Evolutionary conservation across 2,113 vertebrate genomes (phyloP), one percentile per base, ranked within the genome.

Genomic region (Empidonax traillii): DNA sequence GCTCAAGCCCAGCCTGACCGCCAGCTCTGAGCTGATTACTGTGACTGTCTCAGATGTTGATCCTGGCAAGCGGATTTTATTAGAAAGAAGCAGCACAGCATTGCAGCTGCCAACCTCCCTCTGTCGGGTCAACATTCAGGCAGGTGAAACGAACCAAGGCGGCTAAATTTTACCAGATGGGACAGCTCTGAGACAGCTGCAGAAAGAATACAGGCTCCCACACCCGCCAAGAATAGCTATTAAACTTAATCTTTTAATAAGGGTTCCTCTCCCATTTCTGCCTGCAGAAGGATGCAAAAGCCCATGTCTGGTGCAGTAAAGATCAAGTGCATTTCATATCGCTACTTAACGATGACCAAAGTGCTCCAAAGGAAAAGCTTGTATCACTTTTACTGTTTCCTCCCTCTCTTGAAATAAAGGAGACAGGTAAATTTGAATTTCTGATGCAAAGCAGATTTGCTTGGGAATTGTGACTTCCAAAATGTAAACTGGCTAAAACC

Each of bases 181-280:
- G 93, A 88, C 87, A 88, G 75, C 83, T 88, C 90, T 58, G 68
- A 96, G 91, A 90, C 93, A 94, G 93, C 89, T 96, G 95, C 78
- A 91, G 93, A 93, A 95, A 88, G 93, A 95, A 96, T 83, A 93
- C 47, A 63, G 58, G 46, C 85, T 93, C 24, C 44, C 3, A 3
- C 37, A 51, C 28, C 89, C 1, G 46, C 88, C 93, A 96, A 96
- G 92, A 96, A 85, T 65, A 96, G 88, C 88, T 92, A 93, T 94
- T 95, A 90, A 94, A 91, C 65, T 76, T 94, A 85, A 90, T 96
- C 93, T 94, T 90, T 89, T 94, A 95, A 94, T 92, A 92, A 93
- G 76, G 27, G 73, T 17, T 96, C 88, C 76, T 94, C 85, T 96
- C 79, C 72, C 2, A 0, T 77, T 85, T 83, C 85, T 88, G 67